These are phyloP conservation scores for Lathronympha strigana DNA, from an alignment of 2,888 invertebrate species.

Conservation along the genomic window DNA sequence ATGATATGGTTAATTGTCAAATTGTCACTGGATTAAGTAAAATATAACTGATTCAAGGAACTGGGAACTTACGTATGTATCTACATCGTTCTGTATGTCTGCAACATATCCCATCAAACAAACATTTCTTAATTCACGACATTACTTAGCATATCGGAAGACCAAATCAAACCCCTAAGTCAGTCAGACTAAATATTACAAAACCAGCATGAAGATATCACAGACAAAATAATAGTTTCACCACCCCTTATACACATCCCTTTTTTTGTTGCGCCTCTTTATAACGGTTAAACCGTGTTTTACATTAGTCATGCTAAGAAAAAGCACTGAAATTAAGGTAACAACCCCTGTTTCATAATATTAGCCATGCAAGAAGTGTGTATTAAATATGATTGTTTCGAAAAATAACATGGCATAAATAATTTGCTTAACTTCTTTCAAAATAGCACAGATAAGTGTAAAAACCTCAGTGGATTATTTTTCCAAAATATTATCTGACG, in stretches of 20 bases:
- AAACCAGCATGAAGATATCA: constrained; percentile 53
- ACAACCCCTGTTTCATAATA: background rate
- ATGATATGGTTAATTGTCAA: constrained; percentile 51
- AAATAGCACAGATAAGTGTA: background rate
- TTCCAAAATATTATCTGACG: constrained; percentile 2
- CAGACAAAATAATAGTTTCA: constrained; percentile 49
- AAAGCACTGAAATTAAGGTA: background rate
- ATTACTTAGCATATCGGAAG: constrained; percentile 48
- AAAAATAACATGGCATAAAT: background rate
- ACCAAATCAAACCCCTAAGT: constrained; percentile 48
- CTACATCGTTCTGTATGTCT: constrained; percentile 20
- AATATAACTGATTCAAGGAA: constrained; percentile 19
- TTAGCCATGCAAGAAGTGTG: background rate
- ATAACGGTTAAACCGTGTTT: constrained; percentile 27
- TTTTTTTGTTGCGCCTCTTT: background rate
- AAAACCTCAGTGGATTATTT: background rate
- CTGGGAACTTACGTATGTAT: constrained; percentile 11
- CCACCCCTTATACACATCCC: background rate
- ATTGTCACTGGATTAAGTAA: constrained; percentile 33
- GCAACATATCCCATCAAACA: constrained; percentile 19
- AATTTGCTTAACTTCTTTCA: background rate
- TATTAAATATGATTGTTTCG: background rate
- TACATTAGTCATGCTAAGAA: constrained; percentile 13
- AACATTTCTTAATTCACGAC: constrained; percentile 24
- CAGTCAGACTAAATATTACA: constrained; percentile 46